Evolutionary conservation across 2,113 vertebrate genomes (phyloP).

Genomic region (Melierax canorus): DNA sequence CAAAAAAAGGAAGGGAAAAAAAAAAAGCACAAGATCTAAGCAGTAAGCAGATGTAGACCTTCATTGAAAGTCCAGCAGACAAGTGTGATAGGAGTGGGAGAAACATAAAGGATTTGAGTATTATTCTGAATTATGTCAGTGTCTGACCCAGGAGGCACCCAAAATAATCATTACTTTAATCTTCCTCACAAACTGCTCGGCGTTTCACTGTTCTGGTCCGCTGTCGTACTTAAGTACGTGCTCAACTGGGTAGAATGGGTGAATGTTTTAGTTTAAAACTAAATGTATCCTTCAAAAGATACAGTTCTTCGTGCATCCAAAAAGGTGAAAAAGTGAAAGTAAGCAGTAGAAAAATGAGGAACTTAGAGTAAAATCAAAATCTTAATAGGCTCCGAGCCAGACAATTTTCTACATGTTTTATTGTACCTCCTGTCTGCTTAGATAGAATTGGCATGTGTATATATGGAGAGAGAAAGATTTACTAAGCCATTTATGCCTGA

Average conservation of each 20-base stretch:
- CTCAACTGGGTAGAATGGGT: background rate
- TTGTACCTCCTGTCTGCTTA: background rate
- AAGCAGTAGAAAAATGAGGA: background rate
- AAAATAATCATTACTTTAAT: background rate
- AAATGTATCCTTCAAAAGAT: background rate
- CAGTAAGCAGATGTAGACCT: background rate
- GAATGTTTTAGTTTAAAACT: background rate
- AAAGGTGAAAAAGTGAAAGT: background rate
- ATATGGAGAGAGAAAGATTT: conserved; percentile 27
- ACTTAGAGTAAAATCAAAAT: background rate
- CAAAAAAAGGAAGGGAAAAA: rapidly evolving
- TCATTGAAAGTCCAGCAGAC: background rate
- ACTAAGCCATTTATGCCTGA: conserved; percentile 17
- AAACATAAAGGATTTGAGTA: background rate
- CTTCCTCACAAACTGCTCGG: background rate
- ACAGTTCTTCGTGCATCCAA: background rate
- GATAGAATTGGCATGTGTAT: conserved; percentile 25
- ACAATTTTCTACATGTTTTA: conserved; percentile 13
- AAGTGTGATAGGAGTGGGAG: background rate
- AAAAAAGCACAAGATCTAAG: background rate
- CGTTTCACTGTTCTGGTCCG: background rate
- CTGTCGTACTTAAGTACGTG: background rate
- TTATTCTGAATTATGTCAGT: background rate
- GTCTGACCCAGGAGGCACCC: background rate
- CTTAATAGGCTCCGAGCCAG: background rate